Conservation (phyloP, 2,113 vertebrate species). For the Glaucomys volans region DNA sequence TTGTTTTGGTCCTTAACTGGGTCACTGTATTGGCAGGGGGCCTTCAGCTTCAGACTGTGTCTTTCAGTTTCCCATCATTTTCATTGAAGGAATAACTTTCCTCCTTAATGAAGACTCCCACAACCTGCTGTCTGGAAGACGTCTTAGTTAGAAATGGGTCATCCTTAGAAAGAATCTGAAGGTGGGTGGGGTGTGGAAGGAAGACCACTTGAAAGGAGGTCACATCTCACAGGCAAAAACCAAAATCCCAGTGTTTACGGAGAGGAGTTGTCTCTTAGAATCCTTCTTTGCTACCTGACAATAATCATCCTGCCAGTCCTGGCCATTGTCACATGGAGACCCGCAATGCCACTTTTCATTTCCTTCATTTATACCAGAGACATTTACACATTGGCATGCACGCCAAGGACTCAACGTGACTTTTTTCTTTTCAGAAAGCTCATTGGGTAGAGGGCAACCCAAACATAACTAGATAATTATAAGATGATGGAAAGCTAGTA, state of each 20-base stretch:
- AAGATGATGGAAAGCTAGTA: neutral
- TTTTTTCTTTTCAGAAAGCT: neutral
- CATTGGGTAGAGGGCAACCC: neutral
- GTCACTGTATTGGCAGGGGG: constrained; percentile 79
- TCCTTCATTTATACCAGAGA: neutral
- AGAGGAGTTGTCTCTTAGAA: neutral
- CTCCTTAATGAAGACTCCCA: constrained; percentile 71
- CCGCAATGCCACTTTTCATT: neutral
- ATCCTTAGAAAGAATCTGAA: constrained; percentile 72
- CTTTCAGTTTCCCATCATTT: constrained; percentile 74
- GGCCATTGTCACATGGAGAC: neutral
- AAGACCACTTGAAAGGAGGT: constrained; percentile 62
- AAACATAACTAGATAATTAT: neutral
- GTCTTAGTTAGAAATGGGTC: constrained; percentile 77
- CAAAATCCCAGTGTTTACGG: neutral
- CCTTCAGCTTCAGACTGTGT: constrained; percentile 65
- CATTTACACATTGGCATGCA: neutral
- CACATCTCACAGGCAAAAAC: constrained; percentile 25
- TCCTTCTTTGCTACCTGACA: neutral
- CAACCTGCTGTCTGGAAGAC: constrained; percentile 72
- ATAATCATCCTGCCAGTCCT: neutral
- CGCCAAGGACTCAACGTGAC: neutral
- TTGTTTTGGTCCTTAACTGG: constrained; percentile 82
- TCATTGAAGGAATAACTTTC: constrained; percentile 73
- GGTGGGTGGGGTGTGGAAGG: neutral